Evolutionary conservation across 2,888 invertebrate genomes (phyloP).

Genomic region (Sinodicranocentrus sp.): DNA sequence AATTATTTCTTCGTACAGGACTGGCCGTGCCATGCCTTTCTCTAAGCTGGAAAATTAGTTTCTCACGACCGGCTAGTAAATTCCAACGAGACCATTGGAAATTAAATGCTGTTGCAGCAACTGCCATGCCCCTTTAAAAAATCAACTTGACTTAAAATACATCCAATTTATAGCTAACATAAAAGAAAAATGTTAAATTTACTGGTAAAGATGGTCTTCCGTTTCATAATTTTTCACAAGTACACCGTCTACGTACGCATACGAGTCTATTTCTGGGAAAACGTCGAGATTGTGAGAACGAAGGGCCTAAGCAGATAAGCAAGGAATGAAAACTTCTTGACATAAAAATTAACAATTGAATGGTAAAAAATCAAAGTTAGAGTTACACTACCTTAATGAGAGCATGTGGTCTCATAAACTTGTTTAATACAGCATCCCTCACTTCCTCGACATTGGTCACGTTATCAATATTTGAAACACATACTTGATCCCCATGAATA

Average conservation of each 20-base stretch:
- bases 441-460: slow-evolving; percentile 83
- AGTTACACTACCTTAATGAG: slow-evolving; percentile 81
- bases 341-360: not conserved
- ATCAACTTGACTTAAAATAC: slow-evolving; percentile 1
- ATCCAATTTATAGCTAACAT: too few relatives aligned
- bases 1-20: slow-evolving; percentile 72
- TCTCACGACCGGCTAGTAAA: slow-evolving; percentile 81
- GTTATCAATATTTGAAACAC: slow-evolving; percentile 81
- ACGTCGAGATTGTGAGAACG: slow-evolving; percentile 87
- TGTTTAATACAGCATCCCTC: slow-evolving; percentile 80
- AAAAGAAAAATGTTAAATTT: slow-evolving; percentile 27
- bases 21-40: slow-evolving; percentile 79
- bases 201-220: slow-evolving; percentile 83
- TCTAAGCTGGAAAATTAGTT: slow-evolving; percentile 85
- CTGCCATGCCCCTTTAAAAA: slow-evolving; percentile 86
- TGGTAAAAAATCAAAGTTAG: too few relatives aligned
- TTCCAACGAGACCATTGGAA: slow-evolving; percentile 91
- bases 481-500: slow-evolving; percentile 79
- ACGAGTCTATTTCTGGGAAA: slow-evolving; percentile 87
- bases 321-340: not conserved
- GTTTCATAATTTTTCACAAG: slow-evolving; percentile 83
- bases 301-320: slow-evolving; percentile 79
- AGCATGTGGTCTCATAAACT: slow-evolving; percentile 82
- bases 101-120: slow-evolving; percentile 85
- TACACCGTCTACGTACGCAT: slow-evolving; percentile 82